Evolutionary conservation across 2,113 vertebrate species (phyloP).

Genomic region (Muscicapa adusta): DNA sequence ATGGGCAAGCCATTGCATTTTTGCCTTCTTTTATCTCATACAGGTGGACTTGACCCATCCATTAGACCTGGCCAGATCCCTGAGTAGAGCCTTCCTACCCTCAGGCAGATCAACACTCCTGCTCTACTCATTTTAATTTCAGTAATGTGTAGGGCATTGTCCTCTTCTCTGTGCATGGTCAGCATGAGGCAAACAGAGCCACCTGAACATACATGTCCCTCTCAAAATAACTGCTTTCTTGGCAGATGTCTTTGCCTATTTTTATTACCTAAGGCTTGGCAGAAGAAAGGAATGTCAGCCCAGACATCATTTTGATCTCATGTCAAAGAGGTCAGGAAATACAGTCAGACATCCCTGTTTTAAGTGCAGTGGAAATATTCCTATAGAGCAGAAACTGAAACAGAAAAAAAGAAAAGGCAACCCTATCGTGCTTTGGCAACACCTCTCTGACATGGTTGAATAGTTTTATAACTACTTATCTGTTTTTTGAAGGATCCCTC

Average conservation of each 20-base stretch:
- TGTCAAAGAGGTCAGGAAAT: neutral
- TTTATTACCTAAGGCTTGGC: neutral
- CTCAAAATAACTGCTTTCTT: neutral
- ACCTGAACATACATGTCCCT: neutral
- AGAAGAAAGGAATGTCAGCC: neutral
- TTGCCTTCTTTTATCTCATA: neutral
- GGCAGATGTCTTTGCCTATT: neutral
- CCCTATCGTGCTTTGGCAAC: neutral
- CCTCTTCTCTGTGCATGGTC: neutral
- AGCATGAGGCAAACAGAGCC: neutral
- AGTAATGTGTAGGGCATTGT: too few relatives aligned
- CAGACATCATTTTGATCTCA: neutral
- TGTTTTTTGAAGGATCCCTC: neutral
- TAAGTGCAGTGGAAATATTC: neutral
- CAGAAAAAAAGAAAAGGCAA: neutral
- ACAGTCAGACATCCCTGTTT: neutral
- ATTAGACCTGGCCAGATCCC: neutral
- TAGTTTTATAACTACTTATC: neutral
- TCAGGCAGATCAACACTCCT: neutral
- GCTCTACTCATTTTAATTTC: too few relatives aligned
- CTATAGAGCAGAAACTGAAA: neutral
- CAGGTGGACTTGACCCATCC: neutral
- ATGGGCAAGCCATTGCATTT: neutral
- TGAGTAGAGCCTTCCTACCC: neutral
- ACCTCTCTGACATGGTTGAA: neutral